Percentiles rank a stretch among this genome's conserved stretches.
phyloP scores from a whole-genome alignment of 2,113 vertebrate species.

The Dipodomys ordii region DNA sequence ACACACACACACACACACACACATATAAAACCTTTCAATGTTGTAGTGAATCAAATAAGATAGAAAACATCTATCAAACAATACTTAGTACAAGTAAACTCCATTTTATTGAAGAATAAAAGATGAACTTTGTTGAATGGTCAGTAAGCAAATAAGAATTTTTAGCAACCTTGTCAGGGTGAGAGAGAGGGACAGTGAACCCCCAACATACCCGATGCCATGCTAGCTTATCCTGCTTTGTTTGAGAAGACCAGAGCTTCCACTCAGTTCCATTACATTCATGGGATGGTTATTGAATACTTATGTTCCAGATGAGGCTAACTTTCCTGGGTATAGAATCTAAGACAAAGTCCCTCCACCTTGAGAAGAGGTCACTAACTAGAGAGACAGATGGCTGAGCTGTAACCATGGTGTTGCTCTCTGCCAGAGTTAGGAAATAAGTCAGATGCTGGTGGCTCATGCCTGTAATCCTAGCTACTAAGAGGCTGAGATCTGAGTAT shows the following conservation, averaged over 20 bases:
- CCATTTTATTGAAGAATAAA: conserved; percentile 20
- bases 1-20: too few relatives aligned
- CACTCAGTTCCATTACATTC: not conserved
- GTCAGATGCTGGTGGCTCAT: too few relatives aligned
- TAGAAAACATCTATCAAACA: not conserved
- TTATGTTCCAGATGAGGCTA: not conserved
- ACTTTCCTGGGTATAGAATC: not conserved
- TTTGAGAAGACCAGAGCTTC: not conserved
- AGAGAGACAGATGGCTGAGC: not conserved
- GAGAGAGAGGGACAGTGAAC: not conserved
- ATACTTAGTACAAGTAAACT: not conserved
- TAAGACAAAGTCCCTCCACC: not conserved
- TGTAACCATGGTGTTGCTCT: not conserved
- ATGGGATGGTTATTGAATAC: not conserved
- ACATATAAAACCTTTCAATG: not conserved
- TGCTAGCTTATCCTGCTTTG: not conserved
- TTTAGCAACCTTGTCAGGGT: not conserved
- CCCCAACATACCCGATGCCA: not conserved
- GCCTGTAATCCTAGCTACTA: too few relatives aligned
- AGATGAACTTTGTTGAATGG: not conserved
- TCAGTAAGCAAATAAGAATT: not conserved
- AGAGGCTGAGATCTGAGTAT: too few relatives aligned
- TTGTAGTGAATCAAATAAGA: not conserved
- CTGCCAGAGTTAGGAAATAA: rapidly evolving
- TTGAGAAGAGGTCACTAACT: not conserved